phyloP scores from a whole-genome alignment of 2,797 vertebrate species.

The Limosa lapponica region DNA sequence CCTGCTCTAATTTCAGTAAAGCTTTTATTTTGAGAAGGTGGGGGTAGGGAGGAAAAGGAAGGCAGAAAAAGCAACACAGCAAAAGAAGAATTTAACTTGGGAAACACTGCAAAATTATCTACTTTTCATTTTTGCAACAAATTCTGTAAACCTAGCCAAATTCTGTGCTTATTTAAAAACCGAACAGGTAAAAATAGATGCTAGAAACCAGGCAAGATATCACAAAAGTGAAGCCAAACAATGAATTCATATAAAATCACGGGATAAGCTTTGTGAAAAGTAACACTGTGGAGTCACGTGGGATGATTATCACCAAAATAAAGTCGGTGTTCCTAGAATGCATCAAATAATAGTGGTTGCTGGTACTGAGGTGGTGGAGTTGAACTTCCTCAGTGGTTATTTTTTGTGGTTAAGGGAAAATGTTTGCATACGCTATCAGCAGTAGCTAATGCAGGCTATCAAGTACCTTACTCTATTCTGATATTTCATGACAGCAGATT shows the following conservation, averaged over 20 bases:
- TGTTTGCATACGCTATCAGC: neutral
- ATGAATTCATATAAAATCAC: neutral
- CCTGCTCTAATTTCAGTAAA: neutral
- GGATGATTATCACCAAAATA: neutral
- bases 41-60: neutral
- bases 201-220: conserved; percentile 9
- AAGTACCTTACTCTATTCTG: neutral
- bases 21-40: neutral
- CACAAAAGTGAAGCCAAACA: conserved; percentile 1
- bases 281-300: neutral
- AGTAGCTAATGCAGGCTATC: neutral
- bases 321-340: neutral
- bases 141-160: conserved; percentile 10
- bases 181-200: conserved; percentile 35
- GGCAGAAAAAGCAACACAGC: neutral
- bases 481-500: neutral
- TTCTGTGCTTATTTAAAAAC: conserved; percentile 17
- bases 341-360: neutral
- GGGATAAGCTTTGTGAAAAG: neutral
- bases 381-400: neutral
- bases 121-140: conserved; percentile 4
- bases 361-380: neutral
- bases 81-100: neutral
- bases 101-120: neutral
- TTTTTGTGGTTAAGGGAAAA: neutral